phyloP scores from a whole-genome alignment of 2,797 vertebrate species.

The Galago senegalensis region DNA sequence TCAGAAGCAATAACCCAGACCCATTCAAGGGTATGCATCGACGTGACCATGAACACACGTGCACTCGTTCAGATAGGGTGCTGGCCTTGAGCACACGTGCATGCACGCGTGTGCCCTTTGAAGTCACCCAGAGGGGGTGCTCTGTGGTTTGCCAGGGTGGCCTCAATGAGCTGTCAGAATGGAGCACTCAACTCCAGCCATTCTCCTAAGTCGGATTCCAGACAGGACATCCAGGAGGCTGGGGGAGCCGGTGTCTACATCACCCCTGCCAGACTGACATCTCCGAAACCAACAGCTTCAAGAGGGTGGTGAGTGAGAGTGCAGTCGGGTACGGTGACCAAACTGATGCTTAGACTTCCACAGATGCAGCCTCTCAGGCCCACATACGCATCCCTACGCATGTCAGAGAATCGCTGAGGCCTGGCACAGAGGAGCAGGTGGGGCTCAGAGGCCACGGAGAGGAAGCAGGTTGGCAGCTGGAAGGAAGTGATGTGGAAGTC shows the following conservation, averaged over 20 bases:
- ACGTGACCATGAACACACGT: rapidly evolving
- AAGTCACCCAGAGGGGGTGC: background rate
- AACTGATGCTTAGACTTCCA: background rate
- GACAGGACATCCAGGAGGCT: background rate
- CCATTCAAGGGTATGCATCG: rapidly evolving
- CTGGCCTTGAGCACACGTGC: background rate
- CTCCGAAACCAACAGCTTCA: background rate
- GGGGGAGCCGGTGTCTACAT: background rate
- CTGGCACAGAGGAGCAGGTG: background rate
- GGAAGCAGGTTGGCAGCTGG: background rate
- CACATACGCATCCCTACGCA: rapidly evolving
- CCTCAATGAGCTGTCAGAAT: background rate
- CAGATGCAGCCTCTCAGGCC: background rate
- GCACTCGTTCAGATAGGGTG: background rate
- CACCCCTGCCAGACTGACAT: background rate
- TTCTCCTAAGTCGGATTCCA: background rate
- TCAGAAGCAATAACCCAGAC: background rate
- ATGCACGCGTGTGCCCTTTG: background rate
- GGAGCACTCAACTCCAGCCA: background rate
- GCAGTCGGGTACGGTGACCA: no score
- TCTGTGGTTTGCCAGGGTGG: background rate
- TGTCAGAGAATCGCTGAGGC: background rate
- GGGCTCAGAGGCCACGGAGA: background rate
- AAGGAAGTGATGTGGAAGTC: background rate
- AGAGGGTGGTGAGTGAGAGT: no score